phyloP scores from a whole-genome alignment of 1,140 invertebrate genomes.

The Kradibia gibbosae region DNA sequence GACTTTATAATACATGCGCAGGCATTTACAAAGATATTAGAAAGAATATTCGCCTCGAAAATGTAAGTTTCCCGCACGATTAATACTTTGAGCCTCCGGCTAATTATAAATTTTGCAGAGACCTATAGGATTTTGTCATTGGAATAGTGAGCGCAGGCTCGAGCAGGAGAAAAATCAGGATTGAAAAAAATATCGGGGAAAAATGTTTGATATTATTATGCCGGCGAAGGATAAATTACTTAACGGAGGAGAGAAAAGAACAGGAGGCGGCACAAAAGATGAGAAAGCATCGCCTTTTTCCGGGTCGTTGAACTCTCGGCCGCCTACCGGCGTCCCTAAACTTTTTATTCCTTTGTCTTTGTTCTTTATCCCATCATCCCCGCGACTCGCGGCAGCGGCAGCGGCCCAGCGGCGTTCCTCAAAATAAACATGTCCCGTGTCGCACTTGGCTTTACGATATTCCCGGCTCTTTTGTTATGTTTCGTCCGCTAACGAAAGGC shows the following conservation, averaged over 20 bases:
- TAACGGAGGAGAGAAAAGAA: not conserved
- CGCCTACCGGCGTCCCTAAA: not conserved
- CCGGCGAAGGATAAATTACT: not conserved
- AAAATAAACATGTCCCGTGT: constrained; percentile 22
- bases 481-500: constrained; percentile 34
- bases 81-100: too few species aligned
- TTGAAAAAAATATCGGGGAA: not conserved
- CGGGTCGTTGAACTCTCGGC: not conserved
- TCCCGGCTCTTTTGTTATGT: constrained; percentile 34
- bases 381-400: not conserved
- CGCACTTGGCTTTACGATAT: constrained; percentile 1
- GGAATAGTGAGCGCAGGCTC: too few species aligned
- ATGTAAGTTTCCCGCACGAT: too few species aligned
- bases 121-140: too few species aligned
- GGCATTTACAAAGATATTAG: too few species aligned
- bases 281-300: not conserved
- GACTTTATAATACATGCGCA: too few species aligned
- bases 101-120: too few species aligned
- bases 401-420: not conserved
- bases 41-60: too few species aligned
- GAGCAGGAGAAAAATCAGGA: not conserved
- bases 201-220: not conserved
- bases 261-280: not conserved
- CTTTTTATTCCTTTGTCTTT: constrained; percentile 18
- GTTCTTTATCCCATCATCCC: constrained; percentile 8